Evolutionary conservation across 2,888 invertebrate genomes (phyloP).

Genomic region (Itoplectis maculator): DNA sequence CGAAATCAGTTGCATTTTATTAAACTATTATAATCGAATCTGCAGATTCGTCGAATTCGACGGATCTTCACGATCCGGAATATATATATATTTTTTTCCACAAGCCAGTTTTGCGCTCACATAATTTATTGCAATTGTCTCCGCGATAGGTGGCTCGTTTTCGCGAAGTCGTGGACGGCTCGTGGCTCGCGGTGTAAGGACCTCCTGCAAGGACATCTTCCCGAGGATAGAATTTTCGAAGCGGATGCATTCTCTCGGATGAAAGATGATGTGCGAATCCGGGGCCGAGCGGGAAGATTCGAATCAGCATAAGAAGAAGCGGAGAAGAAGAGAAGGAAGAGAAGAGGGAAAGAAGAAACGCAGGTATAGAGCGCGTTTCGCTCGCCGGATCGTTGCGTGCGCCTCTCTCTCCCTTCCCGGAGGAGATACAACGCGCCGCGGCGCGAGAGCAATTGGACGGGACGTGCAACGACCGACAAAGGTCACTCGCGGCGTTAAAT

Average conservation of each 20-base stretch:
- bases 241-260: conserved; percentile 26
- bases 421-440: conserved; percentile 1
- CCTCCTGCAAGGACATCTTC: conserved; percentile 26
- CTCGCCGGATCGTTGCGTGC: conserved; percentile 43
- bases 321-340: neutral
- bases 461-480: conserved; percentile 82
- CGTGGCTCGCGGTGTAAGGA: conserved; percentile 3
- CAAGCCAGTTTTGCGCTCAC: neutral
- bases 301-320: neutral
- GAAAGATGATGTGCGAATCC: conserved; percentile 40
- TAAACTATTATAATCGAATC: neutral
- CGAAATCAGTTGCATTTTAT: no score
- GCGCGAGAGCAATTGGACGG: conserved; percentile 65
- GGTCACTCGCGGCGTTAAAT: conserved; percentile 79
- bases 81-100: neutral
- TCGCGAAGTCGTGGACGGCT: neutral
- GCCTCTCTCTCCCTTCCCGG: conserved; percentile 22
- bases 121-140: conserved; percentile 23
- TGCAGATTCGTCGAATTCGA: neutral
- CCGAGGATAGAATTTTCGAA: conserved; percentile 13
- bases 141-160: conserved; percentile 13
- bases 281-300: conserved; percentile 31
- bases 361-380: conserved; percentile 14
- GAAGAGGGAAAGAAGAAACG: conserved; percentile 1
- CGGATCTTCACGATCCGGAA: neutral